Base-by-base conservation (phyloP, 2,113 vertebrate species). In the Strix aluco region DNA sequence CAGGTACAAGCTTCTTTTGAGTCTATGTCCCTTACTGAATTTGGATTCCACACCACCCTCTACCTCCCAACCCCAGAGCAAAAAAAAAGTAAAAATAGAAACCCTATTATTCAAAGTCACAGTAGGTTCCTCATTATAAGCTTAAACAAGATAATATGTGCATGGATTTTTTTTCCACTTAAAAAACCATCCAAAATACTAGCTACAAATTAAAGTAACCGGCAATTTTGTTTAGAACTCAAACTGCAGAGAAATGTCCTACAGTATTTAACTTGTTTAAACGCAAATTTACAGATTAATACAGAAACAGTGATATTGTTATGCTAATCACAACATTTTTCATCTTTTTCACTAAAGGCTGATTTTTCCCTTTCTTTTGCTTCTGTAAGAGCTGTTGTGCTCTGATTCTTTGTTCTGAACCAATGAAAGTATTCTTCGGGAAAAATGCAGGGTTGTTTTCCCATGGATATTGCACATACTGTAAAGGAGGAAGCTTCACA, bases 231-330 rank as follows among this genome's bases (percentile, higher is more conserved):
- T 91, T 81, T 88, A 69, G 49, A 85, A 30, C 9, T 72, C 59
- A 78, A 96, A 70, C 54, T 62, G 40, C 38, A 73, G 15, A 55
- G 26, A 88, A 71, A 55, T 51, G 22, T 29, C 14, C 32, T 80
- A 29, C 8, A 61, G 34, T 72, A 78, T 81, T 91, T 86, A 59
- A 59, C 29, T 58, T 91, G 10, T 86, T 93, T 84, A 85, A 86
- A 96, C 86, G 42, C 36, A 70, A 61, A 92, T 92, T n/a, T 94
- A 52, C 69, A 92, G 61, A 66, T 85, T 90, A 86, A 80, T 82
- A 83, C 6, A 66, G 34, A 25, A 92, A 63, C 25, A 59, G 61
- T 70, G 19, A 18, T 75, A 67, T 71, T 77, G 25, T 79, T 95
- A 70, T 55, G 38, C 20, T 95, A 92, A 94, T 80, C 47, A 57